Conservation (phyloP, 2,888 invertebrate genomes). For the Hyppa rectilinea region DNA sequence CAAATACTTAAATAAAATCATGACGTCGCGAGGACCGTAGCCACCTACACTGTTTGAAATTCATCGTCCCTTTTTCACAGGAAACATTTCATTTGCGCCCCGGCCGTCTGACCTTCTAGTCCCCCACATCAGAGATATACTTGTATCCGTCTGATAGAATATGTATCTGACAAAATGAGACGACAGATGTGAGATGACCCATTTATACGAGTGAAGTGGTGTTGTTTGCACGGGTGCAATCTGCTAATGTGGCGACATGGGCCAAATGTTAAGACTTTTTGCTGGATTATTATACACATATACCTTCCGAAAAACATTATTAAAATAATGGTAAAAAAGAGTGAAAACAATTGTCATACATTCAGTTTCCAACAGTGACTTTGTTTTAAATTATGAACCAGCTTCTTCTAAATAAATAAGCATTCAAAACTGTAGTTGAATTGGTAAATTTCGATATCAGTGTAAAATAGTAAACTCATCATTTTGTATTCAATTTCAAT, state of each 20-base stretch:
- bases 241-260: neutral
- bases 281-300: neutral
- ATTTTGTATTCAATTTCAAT: too few relatives aligned
- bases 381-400: too few relatives aligned
- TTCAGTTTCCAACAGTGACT: too few relatives aligned
- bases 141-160: neutral
- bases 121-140: slow-evolving; percentile 25
- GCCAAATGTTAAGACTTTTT: neutral
- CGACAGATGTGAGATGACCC: neutral
- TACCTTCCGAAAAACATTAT: neutral
- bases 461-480: too few relatives aligned
- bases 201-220: neutral
- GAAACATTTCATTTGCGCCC: slow-evolving; percentile 45
- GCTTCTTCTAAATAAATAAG: too few relatives aligned
- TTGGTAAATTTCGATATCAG: neutral
- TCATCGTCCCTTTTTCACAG: slow-evolving; percentile 34
- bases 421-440: neutral
- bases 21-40: neutral
- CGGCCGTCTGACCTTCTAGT: slow-evolving; percentile 14
- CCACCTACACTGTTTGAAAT: neutral
- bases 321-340: neutral
- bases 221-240: neutral
- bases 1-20: neutral
- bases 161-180: neutral
- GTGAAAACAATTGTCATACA: too few relatives aligned